Percentiles rank a stretch among this genome's conserved stretches.
phyloP scores from a whole-genome alignment of 2,113 vertebrate genomes.

The Gopherus flavomarginatus region DNA sequence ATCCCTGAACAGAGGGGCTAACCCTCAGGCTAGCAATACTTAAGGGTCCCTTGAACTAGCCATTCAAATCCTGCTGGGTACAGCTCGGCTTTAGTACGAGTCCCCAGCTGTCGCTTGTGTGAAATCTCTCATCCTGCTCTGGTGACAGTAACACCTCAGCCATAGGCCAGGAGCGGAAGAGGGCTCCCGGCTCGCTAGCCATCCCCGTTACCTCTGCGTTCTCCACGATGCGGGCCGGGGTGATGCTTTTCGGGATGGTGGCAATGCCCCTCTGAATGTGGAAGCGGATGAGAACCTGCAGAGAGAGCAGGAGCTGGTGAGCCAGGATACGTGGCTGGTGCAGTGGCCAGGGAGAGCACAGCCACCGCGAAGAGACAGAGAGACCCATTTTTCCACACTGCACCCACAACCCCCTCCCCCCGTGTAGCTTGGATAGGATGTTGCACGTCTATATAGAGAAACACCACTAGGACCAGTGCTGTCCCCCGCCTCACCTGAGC shows the following conservation, averaged over 20 bases:
- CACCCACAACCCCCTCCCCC: no score
- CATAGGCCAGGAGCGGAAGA: not conserved
- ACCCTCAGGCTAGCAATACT: not conserved
- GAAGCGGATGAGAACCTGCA: not conserved
- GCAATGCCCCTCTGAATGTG: not conserved
- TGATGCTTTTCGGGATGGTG: not conserved
- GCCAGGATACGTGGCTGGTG: not conserved
- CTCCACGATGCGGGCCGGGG: not conserved
- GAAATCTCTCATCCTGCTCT: not conserved
- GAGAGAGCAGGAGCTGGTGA: not conserved
- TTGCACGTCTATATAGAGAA: not conserved
- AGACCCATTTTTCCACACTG: not conserved
- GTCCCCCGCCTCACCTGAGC: not conserved
- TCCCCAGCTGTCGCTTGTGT: not conserved
- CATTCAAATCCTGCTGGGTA: not conserved
- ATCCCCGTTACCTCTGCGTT: not conserved
- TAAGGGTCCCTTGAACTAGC: not conserved
- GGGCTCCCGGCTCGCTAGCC: not conserved
- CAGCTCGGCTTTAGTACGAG: not conserved
- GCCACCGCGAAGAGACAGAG: not conserved
- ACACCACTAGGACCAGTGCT: not conserved
- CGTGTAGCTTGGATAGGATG: not conserved
- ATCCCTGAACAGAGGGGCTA: not conserved
- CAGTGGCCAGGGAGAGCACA: not conserved
- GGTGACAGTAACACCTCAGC: not conserved